phyloP scores from a whole-genome alignment of 1,140 invertebrate species.

The Drosophila orosa region DNA sequence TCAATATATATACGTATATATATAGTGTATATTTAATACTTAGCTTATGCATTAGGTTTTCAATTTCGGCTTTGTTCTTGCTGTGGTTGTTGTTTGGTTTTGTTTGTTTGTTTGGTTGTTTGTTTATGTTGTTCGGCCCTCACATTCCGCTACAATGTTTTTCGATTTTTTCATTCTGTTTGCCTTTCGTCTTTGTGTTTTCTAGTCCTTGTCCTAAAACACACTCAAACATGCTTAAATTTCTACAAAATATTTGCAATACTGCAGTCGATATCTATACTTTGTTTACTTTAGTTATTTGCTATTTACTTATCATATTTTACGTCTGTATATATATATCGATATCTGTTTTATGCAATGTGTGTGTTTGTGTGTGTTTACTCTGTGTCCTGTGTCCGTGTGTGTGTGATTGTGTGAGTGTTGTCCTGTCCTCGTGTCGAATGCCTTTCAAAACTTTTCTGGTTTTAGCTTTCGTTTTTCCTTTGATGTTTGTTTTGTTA shows the following conservation, averaged over 20 bases:
- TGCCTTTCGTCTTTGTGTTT: slow-evolving; percentile 49
- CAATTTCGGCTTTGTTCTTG: slow-evolving; percentile 50
- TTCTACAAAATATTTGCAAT: slow-evolving; percentile 84
- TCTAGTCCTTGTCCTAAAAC: slow-evolving; percentile 66
- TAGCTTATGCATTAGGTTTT: slow-evolving; percentile 71
- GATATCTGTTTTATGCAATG: slow-evolving; percentile 24
- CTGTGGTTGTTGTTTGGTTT: slow-evolving; percentile 29
- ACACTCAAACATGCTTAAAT: slow-evolving; percentile 83
- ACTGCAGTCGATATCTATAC: slow-evolving; percentile 83
- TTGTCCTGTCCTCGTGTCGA: slow-evolving; percentile 43
- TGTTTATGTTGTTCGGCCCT: slow-evolving; percentile 42
- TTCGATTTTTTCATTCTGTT: slow-evolving; percentile 57
- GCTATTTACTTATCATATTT: slow-evolving; percentile 77
- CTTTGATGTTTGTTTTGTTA: slow-evolving; percentile 65
- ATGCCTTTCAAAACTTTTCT: slow-evolving; percentile 59
- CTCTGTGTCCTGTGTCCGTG: slow-evolving; percentile 36
- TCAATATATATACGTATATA: slow-evolving; percentile 24
- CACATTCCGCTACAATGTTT: slow-evolving; percentile 59
- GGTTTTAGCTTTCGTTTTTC: slow-evolving; percentile 49
- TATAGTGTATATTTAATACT: slow-evolving; percentile 73
- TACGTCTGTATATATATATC: slow-evolving; percentile 66
- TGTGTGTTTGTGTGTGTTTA: slow-evolving; percentile 40
- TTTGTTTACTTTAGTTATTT: slow-evolving; percentile 78
- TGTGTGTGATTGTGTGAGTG: slow-evolving; percentile 22
- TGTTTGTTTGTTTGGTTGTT: slow-evolving; percentile 42